Conservation (phyloP, 2,888 invertebrate species). For the Lasius platythorax region DNA sequence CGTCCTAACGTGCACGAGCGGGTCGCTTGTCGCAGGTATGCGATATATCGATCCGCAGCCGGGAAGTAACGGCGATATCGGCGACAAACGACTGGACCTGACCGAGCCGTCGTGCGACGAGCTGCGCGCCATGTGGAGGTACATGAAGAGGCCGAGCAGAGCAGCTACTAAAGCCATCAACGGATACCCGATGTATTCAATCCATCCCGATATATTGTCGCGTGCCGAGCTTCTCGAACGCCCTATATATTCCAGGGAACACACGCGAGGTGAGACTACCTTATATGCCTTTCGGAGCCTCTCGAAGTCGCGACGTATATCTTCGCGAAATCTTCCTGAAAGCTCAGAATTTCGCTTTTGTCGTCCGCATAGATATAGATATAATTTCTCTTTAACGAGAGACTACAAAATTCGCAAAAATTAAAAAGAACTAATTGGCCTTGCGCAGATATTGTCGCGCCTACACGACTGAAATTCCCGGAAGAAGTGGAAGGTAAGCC, state of each 20-base stretch:
- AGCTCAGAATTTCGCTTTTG: background rate
- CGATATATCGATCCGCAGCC: slow-evolving; percentile 74
- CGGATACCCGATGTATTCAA: slow-evolving; percentile 85
- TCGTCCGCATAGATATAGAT: background rate
- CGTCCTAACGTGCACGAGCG: slow-evolving; percentile 76
- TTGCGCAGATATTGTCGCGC: slow-evolving; percentile 28
- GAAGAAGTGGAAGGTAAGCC: slow-evolving; percentile 42
- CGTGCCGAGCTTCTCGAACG: slow-evolving; percentile 83
- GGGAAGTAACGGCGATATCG: slow-evolving; percentile 64
- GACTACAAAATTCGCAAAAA: background rate
- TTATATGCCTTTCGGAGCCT: background rate
- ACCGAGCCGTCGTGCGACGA: slow-evolving; percentile 95
- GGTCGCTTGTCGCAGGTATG: slow-evolving; percentile 72
- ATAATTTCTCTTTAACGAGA: background rate
- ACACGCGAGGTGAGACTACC: slow-evolving; percentile 77
- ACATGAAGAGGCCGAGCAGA: slow-evolving; percentile 95
- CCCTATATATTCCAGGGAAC: slow-evolving; percentile 74
- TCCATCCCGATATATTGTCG: slow-evolving; percentile 94
- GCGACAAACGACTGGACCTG: slow-evolving; percentile 78
- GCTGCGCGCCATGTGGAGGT: slow-evolving; percentile 96
- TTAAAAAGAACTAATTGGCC: background rate
- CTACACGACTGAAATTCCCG: slow-evolving; percentile 38
- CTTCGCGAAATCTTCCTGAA: background rate
- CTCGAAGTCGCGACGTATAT: background rate
- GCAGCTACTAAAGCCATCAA: slow-evolving; percentile 95